Base-by-base conservation (phyloP, 1,140 invertebrate genomes). In the Teleopsis dalmanni region DNA sequence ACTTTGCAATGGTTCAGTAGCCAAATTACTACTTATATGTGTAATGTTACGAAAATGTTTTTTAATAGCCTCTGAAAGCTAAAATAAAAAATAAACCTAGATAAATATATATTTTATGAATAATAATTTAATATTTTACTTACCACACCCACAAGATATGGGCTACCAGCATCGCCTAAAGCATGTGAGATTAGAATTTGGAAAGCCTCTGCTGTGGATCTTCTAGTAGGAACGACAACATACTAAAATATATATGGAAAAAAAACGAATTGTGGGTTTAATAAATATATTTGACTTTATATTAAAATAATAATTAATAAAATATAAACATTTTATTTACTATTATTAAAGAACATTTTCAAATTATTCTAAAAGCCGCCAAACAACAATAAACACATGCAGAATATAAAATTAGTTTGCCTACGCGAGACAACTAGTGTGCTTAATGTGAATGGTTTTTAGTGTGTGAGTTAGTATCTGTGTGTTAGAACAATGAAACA, bases 121-220 rank as follows among this genome's bases (percentile, higher is more conserved):
- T 21, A 14, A 16, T 16, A 31, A 42, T 26, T 42, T 26, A 35
- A n/a, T 21, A 13, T 21, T 34, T 29, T 41, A 80, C 81, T 83
- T 79, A 95, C 91, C 59, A 88, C 68, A 68, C 93, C 92, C 61
- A 95, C 83, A 50, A 95, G 77, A 66, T 92, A 96, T 1, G 93
- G 92, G 74, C 91, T 95, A 29, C 89, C 87, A 29, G 92, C 93
- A 76, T 96, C 93, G 13, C 93, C 93, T 31, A 96, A 76, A 29
- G 89, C 84, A 73, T 96, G 93, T 5, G 91, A 91, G 53, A 94
- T 74, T n/a, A 95, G 75, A 58, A 95, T 94, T 76, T 96, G 93
- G 60, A 95, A 88, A 16, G 94, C 91, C 76, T 93, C 91, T 6
- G 94, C 94, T 22, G 91, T 90, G 1, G 91, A 90, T 63, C 94